Conservation (phyloP, 1,140 invertebrate species). For the Drosophila mayri region DNA sequence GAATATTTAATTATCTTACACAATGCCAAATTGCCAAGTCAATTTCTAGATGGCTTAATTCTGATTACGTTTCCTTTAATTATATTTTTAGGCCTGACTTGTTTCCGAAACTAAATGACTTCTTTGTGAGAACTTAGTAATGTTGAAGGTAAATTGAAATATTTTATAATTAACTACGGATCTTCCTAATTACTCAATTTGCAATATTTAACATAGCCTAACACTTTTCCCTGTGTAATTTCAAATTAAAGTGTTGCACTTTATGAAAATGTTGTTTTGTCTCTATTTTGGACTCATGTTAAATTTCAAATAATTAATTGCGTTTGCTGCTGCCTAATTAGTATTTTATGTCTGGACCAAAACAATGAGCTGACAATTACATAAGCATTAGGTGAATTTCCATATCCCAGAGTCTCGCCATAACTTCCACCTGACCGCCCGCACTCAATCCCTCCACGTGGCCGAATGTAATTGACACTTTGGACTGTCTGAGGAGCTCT, state of each 20-base stretch:
- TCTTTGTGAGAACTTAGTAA: background rate
- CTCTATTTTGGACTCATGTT: conserved; percentile 5
- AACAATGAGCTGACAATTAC: conserved; percentile 75
- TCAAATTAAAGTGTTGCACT: background rate
- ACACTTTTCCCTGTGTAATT: background rate
- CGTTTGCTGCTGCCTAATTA: conserved; percentile 60
- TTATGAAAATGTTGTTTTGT: background rate
- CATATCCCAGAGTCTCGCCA: background rate
- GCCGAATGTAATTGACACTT: conserved; percentile 75
- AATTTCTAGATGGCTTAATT: conserved; percentile 33
- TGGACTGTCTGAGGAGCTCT: conserved; percentile 18
- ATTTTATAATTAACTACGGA: background rate
- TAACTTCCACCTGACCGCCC: conserved; percentile 12
- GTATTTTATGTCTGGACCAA: conserved; percentile 62
- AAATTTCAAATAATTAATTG: conserved; percentile 61
- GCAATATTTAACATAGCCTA: background rate
- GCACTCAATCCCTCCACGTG: conserved; percentile 22
- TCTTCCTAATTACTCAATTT: background rate
- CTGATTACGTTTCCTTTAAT: conserved; percentile 28
- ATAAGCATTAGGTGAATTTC: conserved; percentile 58
- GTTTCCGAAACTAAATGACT: background rate
- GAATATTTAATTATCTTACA: conserved; percentile 45
- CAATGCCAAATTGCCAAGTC: conserved; percentile 20
- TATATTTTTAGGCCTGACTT: conserved; percentile 21
- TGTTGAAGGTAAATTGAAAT: background rate